phyloP scores from a whole-genome alignment of 2,797 vertebrate genomes.

The Typhlichthys subterraneus region DNA sequence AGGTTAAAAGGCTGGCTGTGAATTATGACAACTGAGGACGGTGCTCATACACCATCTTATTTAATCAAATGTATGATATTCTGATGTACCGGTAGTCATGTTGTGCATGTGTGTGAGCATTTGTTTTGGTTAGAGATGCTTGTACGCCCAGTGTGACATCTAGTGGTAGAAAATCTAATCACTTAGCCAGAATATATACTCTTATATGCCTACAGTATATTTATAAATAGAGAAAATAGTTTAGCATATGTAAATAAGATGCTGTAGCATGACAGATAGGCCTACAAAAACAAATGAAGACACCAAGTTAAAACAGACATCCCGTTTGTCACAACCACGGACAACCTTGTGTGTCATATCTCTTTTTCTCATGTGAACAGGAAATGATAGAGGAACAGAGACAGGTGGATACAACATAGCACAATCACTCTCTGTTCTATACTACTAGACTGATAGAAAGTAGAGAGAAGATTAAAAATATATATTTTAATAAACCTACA shows the following conservation, averaged over 20 bases:
- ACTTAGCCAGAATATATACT: too few relatives aligned
- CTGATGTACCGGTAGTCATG: too few relatives aligned
- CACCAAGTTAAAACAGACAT: conserved; percentile 47
- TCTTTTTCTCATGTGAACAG: conserved; percentile 42
- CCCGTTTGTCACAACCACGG: conserved; percentile 52
- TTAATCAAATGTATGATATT: too few relatives aligned
- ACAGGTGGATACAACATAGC: conserved; percentile 11
- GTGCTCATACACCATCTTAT: too few relatives aligned
- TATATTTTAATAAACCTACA: too few relatives aligned
- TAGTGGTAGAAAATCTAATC: too few relatives aligned
- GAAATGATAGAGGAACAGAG: conserved; percentile 41
- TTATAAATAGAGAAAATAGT: conserved; percentile 8
- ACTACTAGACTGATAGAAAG: not conserved
- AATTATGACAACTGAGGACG: too few relatives aligned
- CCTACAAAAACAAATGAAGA: conserved; percentile 9
- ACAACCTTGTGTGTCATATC: conserved; percentile 5
- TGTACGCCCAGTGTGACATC: too few relatives aligned
- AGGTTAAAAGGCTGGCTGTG: too few relatives aligned
- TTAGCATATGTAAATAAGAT: not conserved
- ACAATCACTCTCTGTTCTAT: not conserved
- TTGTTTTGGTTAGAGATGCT: too few relatives aligned
- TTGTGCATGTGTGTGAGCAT: too few relatives aligned
- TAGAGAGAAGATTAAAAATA: not conserved
- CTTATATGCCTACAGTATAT: not conserved
- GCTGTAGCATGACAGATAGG: not conserved